These are phyloP conservation scores for Flexamia atlantica DNA, from an alignment of 2,888 invertebrate species.

Conservation along the genomic window DNA sequence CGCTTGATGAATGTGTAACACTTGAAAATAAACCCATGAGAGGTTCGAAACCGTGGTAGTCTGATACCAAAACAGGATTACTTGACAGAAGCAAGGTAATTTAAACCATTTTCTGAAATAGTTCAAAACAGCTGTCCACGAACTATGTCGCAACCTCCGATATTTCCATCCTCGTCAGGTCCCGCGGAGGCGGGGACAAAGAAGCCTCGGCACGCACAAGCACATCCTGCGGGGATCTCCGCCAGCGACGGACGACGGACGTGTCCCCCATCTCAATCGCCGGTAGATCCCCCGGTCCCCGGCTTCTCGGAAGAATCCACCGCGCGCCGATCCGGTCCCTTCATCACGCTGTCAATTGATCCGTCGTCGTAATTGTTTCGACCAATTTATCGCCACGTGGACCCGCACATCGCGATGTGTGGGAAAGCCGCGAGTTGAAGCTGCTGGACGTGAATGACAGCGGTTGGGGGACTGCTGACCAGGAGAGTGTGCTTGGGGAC, in stretches of 20 bases:
- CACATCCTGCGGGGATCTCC: slow-evolving; percentile 40
- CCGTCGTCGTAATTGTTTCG: slow-evolving; percentile 28
- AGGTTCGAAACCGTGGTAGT: too few species aligned
- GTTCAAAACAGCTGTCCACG: too few species aligned
- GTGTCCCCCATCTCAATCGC: slow-evolving; percentile 36
- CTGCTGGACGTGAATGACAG: not conserved
- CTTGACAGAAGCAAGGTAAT: too few species aligned
- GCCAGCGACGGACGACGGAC: slow-evolving; percentile 19
- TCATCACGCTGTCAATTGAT: slow-evolving; percentile 39
- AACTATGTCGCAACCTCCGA: not conserved
- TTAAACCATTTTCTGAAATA: too few species aligned
- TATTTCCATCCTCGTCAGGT: not conserved
- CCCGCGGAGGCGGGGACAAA: slow-evolving; percentile 33
- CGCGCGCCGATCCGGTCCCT: not conserved
- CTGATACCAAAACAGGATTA: too few species aligned
- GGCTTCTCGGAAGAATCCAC: slow-evolving; percentile 25
- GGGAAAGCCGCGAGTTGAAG: not conserved
- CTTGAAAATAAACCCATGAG: too few species aligned
- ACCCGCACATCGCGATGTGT: not conserved
- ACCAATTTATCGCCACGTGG: slow-evolving; percentile 46
- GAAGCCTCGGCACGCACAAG: slow-evolving; percentile 30
- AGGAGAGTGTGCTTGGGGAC: too few species aligned
- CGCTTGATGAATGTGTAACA: too few species aligned
- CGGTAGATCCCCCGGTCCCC: not conserved
- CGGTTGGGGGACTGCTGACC: too few species aligned